Base-by-base conservation (phyloP, 2,113 vertebrate species). In the Hemiscyllium ocellatum region DNA sequence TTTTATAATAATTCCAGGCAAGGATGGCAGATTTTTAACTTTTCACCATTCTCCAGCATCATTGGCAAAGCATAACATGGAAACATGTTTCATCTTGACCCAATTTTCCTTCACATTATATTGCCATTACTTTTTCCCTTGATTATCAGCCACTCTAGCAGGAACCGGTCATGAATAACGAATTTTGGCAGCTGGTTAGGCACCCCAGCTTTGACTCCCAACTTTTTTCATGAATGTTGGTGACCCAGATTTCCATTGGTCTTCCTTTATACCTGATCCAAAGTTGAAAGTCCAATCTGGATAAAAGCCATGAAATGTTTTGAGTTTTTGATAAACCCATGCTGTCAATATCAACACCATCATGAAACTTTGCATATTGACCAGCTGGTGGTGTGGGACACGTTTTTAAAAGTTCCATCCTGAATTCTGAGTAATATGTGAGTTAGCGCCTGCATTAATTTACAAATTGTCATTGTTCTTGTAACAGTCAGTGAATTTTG, bases 71-170 rank as follows among this genome's bases (percentile, higher is more conserved):
- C 12, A 33, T 33, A 72, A 95, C 47, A 95, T 33, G 68, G 69
- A 72, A 42, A 70, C 8, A 95, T 52, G 42, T 95, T 95, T 95
- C 69, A 52, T 95, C 69, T 42, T 95, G 68, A n/a, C 61, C 37
- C 37, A 93, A 93, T 93, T 61, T 22, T 66, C 61, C 37, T 66
- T 93, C 89, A n/a, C n/a, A 8, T 65, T 66, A 37, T n/a, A 93
- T 33, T 66, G 89, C 37, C 33, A 37, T 66, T 65, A 29, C 61
- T n/a, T 37, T 52, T 65, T 90, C 20, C 37, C 17, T 47, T 83
- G 80, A 83, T 83, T 83, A 83, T 42, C 37, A 83, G 80, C 78
- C 78, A 80, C 42, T 65, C 52, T 66, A 22, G 33, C 20, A 5
- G 61, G n/a, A 93, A 42, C n/a, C 20, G 19, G 61, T 37, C 20